A percentile compares a stretch with the other conserved stretches of the same genome.
Conservation (phyloP, 2,888 invertebrate species). For the Limenitis camilla region DNA sequence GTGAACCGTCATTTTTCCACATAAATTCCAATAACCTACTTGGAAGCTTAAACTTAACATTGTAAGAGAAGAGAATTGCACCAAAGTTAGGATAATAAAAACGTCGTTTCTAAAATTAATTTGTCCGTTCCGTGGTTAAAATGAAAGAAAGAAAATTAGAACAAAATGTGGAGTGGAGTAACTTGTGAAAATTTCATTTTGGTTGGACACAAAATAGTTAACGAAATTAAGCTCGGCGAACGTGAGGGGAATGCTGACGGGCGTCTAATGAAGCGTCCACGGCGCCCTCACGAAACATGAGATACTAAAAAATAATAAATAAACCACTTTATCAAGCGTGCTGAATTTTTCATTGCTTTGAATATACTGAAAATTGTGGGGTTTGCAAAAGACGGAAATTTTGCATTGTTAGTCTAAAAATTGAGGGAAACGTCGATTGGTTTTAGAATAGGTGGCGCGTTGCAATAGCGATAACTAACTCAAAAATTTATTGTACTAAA, state of each 20-base stretch:
- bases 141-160: conserved; percentile 35
- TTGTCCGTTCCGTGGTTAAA: conserved; percentile 23
- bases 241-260: conserved; percentile 15
- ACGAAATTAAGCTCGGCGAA: conserved; percentile 47
- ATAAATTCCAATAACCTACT: conserved; percentile 2
- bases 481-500: too few relatives aligned
- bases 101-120: conserved; percentile 20
- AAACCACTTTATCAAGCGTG: conserved; percentile 11
- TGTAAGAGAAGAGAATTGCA: conserved; percentile 1
- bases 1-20: not conserved
- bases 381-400: not conserved
- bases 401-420: not conserved
- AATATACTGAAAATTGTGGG: conserved; percentile 1
- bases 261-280: conserved; percentile 12
- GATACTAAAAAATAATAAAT: conserved; percentile 19
- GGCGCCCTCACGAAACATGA: conserved; percentile 13
- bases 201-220: conserved; percentile 59
- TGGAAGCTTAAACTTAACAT: not conserved
- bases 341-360: conserved; percentile 3
- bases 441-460: too few relatives aligned
- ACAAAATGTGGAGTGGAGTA: conserved; percentile 30
- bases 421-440: not conserved
- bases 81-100: conserved; percentile 10
- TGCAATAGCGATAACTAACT: too few relatives aligned
- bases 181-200: conserved; percentile 43